Conservation (phyloP, 2,797 vertebrate genomes). For the Parauchenoglanis punctatus region DNA sequence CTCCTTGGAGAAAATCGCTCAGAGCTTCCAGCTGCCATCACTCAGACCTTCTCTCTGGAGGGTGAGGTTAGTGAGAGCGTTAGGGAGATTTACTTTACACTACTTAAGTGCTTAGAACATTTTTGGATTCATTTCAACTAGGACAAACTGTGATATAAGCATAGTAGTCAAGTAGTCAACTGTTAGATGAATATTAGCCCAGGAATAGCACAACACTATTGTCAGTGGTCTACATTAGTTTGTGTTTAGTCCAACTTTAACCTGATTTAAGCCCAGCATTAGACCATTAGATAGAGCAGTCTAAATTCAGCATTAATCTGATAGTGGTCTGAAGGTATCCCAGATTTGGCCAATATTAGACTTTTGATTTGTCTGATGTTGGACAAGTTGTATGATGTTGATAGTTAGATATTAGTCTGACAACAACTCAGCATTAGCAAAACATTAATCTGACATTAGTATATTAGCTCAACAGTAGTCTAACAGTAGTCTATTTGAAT, state of each 20-base stretch:
- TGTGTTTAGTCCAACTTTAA: background rate
- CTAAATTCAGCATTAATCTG: background rate
- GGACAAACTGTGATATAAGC: background rate
- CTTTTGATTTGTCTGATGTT: background rate
- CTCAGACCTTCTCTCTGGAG: conserved; percentile 16
- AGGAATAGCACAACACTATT: background rate
- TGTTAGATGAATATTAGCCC: background rate
- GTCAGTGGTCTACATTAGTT: background rate
- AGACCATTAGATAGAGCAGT: background rate
- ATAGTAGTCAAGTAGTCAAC: too few species aligned
- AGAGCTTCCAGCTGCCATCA: conserved; percentile 40
- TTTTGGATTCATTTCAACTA: background rate
- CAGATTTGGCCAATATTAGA: background rate
- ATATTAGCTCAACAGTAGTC: background rate
- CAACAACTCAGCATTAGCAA: background rate
- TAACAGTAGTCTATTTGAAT: background rate
- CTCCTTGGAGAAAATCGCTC: conserved; percentile 52
- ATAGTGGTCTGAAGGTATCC: background rate
- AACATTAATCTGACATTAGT: background rate
- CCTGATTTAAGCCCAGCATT: background rate
- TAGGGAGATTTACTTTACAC: background rate
- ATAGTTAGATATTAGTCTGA: background rate
- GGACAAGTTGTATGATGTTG: too few species aligned
- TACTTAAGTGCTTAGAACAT: background rate
- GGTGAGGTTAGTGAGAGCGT: background rate